Percentiles rank a stretch among this genome's conserved stretches.
These are phyloP conservation scores for Drosophila watanabei DNA, from an alignment of 1,140 invertebrate genomes.

Conservation along the genomic window DNA sequence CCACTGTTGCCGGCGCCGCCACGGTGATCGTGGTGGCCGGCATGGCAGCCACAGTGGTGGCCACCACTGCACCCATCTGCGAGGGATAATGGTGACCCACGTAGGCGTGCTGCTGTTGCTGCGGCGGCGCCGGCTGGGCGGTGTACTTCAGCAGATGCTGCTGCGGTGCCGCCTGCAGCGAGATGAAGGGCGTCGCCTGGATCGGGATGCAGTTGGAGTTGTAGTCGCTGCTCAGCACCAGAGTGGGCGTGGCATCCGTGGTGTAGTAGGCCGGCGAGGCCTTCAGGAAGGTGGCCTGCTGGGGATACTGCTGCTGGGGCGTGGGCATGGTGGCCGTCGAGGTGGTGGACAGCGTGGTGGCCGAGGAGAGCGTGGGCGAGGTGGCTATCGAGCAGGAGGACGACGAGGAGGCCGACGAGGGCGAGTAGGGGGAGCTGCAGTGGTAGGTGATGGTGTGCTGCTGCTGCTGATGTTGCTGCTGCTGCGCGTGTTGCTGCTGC, in stretches of 20 bases:
- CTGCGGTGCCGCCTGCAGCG: slow-evolving; percentile 59
- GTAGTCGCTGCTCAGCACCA: slow-evolving; percentile 81
- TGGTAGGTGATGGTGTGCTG: slow-evolving; percentile 71
- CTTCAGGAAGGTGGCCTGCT: slow-evolving; percentile 69
- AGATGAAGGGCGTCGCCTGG: slow-evolving; percentile 77
- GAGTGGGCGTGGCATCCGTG: slow-evolving; percentile 68
- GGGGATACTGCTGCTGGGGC: slow-evolving; percentile 70
- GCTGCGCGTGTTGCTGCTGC: slow-evolving; percentile 65
- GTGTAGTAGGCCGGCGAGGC: slow-evolving; percentile 70
- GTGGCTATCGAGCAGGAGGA: slow-evolving; percentile 84
- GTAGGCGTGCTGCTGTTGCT: slow-evolving; percentile 64
- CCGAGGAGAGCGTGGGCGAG: slow-evolving; percentile 76
- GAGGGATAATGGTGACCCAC: slow-evolving; percentile 66
- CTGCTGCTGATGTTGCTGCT: slow-evolving; percentile 41
- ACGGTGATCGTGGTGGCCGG: slow-evolving; percentile 76
- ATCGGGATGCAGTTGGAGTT: slow-evolving; percentile 83
- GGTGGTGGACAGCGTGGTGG: slow-evolving; percentile 78
- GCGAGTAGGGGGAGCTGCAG: slow-evolving; percentile 81
- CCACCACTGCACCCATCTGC: slow-evolving; percentile 61
- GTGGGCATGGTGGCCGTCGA: slow-evolving; percentile 82
- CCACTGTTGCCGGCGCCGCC: slow-evolving; percentile 69
- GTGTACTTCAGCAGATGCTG: slow-evolving; percentile 78
- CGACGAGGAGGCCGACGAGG: slow-evolving; percentile 81
- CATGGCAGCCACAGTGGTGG: slow-evolving; percentile 69
- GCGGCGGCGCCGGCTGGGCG: slow-evolving; percentile 49